These are phyloP conservation scores for Ochropacha duplaris DNA, from an alignment of 2,888 invertebrate genomes.

Conservation along the genomic window DNA sequence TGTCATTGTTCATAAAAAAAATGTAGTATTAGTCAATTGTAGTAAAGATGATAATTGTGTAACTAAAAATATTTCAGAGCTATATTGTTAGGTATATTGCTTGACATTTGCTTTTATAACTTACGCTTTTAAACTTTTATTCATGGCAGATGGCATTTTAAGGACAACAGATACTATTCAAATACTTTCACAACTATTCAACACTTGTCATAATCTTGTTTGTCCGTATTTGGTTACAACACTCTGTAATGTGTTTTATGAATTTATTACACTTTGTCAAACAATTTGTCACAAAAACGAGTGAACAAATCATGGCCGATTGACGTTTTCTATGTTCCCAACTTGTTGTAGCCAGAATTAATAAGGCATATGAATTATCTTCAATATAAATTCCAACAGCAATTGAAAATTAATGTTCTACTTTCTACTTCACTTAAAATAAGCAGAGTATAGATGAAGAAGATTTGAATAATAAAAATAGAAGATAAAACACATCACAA, in stretches of 20 bases:
- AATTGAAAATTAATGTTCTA: conserved; percentile 1
- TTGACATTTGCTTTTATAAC: not conserved
- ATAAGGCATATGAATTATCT: conserved; percentile 3
- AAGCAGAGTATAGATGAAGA: not conserved
- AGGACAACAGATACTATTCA: not conserved
- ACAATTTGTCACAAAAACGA: conserved; percentile 16
- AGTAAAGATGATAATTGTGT: not conserved
- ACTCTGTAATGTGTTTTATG: conserved; percentile 4
- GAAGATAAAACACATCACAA: conserved; percentile 1
- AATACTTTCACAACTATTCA: not conserved
- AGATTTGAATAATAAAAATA: conserved; percentile 1
- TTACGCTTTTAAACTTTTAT: not conserved
- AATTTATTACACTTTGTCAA: conserved; percentile 14
- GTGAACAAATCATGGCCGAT: conserved; percentile 21
- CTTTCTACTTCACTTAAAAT: not conserved
- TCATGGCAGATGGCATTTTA: not conserved
- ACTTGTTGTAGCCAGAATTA: not conserved
- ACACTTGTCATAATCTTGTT: conserved; percentile 1
- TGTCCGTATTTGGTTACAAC: conserved; percentile 1
- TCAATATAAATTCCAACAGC: not conserved
- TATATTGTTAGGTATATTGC: not conserved
- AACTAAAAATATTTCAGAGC: no score
- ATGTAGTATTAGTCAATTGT: not conserved
- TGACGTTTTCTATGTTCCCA: conserved; percentile 9
- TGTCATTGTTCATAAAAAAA: no score